Evolutionary conservation across 2,797 vertebrate genomes (phyloP), one percentile per base, ranked within the genome.

Genomic region (Lagorchestes hirsutus): DNA sequence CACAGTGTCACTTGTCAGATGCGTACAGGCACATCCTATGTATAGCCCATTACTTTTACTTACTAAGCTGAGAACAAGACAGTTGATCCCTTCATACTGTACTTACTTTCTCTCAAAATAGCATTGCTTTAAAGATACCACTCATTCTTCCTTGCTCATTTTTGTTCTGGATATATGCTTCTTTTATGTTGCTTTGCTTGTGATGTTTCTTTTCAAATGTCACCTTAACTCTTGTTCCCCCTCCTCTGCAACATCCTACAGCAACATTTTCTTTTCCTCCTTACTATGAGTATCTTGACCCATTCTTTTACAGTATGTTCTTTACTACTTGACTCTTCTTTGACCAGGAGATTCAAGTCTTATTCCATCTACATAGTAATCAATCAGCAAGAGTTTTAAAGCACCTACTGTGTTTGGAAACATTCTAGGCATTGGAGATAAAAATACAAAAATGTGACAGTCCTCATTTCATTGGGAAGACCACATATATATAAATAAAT

Each of bases 1-100:
- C 94, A 96, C 94, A 97, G 97, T 97, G 94, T 96, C 97, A 24
- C 91, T 96, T 97, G 95, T 96, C 94, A 92, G 95, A 93, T 74
- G 56, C 29, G 11, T 87, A 87, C 13, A 87, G 31, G 92, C 0
- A 28, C 74, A 58, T 96, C 91, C 93, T 93, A 87, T 90, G 46
- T 54, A 90, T 57, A 28, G 55, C 90, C 34, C 4, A 0, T 52
- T 91, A 90, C 67, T 74, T 34, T 50, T 46, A 0, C 56, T 9
- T 29, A 54, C 54, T 5, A 34, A 4, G 91, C 93, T 14, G 18
- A 40, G 12, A 28, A 14, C 16, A 12, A 52, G 29, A n/a, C 34
- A 13, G 8, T 16, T 3, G 52, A 62, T 18, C 31, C 93, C 56
- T 59, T 56, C 14, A 18, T 90, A 40, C 18, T 28, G 40, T 31